These are phyloP conservation scores for Sebastes schlegelii DNA, from an alignment of 2,113 vertebrate species.

Conservation along the genomic window DNA sequence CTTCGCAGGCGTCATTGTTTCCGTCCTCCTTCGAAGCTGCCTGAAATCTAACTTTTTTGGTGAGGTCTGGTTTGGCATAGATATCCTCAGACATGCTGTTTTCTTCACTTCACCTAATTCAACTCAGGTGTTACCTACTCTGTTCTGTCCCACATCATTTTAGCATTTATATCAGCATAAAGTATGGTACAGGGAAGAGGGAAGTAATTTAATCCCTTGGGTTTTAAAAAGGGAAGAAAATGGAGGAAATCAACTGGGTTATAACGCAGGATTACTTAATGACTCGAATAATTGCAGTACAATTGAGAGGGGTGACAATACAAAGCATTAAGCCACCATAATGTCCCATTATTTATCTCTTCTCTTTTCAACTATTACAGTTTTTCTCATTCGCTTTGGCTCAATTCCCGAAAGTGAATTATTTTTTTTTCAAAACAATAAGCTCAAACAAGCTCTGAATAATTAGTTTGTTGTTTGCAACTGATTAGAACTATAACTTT, in stretches of 20 bases:
- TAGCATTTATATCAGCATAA: background rate
- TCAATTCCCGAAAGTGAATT: too few relatives aligned
- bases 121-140: too few relatives aligned
- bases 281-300: background rate
- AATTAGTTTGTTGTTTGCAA: too few relatives aligned
- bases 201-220: background rate
- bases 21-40: background rate
- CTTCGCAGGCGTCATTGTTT: background rate
- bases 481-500: too few relatives aligned
- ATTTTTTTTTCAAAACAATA: too few relatives aligned
- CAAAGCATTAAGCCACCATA: background rate
- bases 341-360: background rate
- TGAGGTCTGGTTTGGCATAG: constrained; percentile 14
- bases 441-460: too few relatives aligned
- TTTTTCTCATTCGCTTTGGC: too few relatives aligned
- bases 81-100: constrained; percentile 25
- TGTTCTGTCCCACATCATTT: background rate
- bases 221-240: background rate
- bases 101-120: background rate
- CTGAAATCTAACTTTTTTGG: constrained; percentile 28
- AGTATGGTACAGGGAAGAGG: background rate
- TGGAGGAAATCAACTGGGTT: background rate
- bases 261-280: background rate
- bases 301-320: background rate
- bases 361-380: background rate